Evolutionary conservation across 2,797 vertebrate species (phyloP).

Genomic region (Manis pentadactyla): DNA sequence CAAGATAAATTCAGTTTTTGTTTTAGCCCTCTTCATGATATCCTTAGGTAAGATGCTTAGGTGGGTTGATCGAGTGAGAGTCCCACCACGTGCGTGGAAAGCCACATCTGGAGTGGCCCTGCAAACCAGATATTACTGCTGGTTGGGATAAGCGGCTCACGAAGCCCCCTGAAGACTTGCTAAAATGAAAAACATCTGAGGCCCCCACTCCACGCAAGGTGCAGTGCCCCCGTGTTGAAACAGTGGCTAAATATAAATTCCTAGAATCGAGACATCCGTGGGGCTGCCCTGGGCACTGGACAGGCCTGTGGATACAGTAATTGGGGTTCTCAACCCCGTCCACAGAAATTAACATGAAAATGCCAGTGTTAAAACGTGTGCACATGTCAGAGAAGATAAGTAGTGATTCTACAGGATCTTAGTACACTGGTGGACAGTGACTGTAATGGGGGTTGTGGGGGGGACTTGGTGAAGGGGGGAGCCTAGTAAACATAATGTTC

Average conservation of each 20-base stretch:
- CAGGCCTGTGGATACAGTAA: not conserved
- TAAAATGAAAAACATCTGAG: not conserved
- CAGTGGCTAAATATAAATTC: not conserved
- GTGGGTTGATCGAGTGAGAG: not conserved
- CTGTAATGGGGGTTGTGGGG: no score
- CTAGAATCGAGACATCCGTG: not conserved
- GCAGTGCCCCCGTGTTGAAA: not conserved
- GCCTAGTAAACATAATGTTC: no score
- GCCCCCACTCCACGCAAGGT: not conserved
- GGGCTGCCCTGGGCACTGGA: not conserved
- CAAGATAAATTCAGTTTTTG: not conserved
- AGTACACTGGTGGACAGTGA: no score
- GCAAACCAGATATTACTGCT: not conserved
- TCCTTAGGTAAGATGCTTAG: not conserved
- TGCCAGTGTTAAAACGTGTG: not conserved
- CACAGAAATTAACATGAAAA: not conserved
- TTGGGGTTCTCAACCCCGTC: not conserved
- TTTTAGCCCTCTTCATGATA: not conserved
- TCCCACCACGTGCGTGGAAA: rapidly evolving
- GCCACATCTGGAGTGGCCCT: not conserved
- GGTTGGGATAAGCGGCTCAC: not conserved
- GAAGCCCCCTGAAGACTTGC: not conserved
- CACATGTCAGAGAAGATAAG: no score
- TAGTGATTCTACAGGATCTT: no score
- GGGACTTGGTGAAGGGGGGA: no score